These are phyloP conservation scores for Lasioglossum figueresi DNA, from an alignment of 2,888 invertebrate genomes.

Conservation along the genomic window DNA sequence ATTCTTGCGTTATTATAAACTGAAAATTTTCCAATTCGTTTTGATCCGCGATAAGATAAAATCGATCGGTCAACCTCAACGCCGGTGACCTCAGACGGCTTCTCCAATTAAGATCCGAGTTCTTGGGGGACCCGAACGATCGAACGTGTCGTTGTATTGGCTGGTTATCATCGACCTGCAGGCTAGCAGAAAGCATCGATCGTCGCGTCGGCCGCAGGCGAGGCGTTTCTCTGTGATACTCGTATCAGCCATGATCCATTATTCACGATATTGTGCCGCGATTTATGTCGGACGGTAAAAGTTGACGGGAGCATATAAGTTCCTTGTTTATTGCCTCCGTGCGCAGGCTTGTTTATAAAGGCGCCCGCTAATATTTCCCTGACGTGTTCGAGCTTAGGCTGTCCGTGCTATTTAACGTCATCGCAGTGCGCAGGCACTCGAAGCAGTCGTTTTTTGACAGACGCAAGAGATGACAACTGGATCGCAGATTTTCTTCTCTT, in stretches of 20 bases:
- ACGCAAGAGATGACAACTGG: background rate
- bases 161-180: constrained; percentile 50
- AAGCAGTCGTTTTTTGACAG: background rate
- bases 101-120: constrained; percentile 54
- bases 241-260: constrained; percentile 59
- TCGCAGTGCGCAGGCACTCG: background rate
- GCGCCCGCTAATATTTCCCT: background rate
- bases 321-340: constrained; percentile 14
- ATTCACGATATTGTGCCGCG: constrained; percentile 56
- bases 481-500: background rate
- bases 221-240: constrained; percentile 23
- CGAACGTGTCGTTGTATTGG: constrained; percentile 42
- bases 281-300: constrained; percentile 27
- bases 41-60: too few relatives aligned
- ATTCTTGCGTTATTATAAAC: background rate
- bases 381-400: background rate
- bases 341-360: background rate
- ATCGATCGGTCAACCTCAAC: background rate
- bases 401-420: background rate
- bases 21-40: background rate
- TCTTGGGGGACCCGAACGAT: constrained; percentile 24
- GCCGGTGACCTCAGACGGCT: constrained; percentile 22
- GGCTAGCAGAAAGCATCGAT: constrained; percentile 50
- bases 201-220: constrained; percentile 36
- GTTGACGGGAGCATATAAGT: constrained; percentile 4